Evolutionary conservation across 2,113 vertebrate species (phyloP).

Genomic region (Elaphurus davidianus): DNA sequence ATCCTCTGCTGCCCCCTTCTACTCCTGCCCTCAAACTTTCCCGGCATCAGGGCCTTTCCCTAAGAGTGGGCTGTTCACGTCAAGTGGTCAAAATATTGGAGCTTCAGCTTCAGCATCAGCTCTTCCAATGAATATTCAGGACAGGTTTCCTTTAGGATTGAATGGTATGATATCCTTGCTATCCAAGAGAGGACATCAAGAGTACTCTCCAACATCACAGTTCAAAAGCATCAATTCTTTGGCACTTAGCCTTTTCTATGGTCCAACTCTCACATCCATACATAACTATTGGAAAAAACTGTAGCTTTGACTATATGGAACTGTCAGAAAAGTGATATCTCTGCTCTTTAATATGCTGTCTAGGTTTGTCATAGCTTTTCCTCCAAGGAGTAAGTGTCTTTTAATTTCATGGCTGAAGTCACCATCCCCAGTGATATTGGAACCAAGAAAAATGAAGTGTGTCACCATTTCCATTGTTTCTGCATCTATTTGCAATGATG

Average conservation of each 20-base stretch:
- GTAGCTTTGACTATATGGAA: not conserved
- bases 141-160: not conserved
- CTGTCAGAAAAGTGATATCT: not conserved
- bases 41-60: not conserved
- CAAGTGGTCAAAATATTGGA: not conserved
- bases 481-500: not conserved
- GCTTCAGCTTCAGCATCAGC: not conserved
- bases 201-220: not conserved
- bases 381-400: not conserved
- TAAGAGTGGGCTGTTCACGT: not conserved
- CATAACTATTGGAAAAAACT: not conserved
- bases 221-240: rapidly evolving
- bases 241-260: not conserved
- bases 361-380: not conserved
- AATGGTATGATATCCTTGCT: not conserved
- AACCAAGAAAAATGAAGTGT: not conserved
- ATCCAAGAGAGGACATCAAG: not conserved
- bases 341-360: not conserved
- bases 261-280: not conserved
- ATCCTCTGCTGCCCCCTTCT: not conserved
- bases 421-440: not conserved
- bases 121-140: not conserved
- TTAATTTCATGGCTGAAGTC: not conserved
- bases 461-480: not conserved
- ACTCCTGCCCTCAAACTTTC: not conserved